Evolutionary conservation across 2,113 vertebrate species (phyloP), one percentile per base, ranked within the genome.

Genomic region (Lipotes vexillifer): DNA sequence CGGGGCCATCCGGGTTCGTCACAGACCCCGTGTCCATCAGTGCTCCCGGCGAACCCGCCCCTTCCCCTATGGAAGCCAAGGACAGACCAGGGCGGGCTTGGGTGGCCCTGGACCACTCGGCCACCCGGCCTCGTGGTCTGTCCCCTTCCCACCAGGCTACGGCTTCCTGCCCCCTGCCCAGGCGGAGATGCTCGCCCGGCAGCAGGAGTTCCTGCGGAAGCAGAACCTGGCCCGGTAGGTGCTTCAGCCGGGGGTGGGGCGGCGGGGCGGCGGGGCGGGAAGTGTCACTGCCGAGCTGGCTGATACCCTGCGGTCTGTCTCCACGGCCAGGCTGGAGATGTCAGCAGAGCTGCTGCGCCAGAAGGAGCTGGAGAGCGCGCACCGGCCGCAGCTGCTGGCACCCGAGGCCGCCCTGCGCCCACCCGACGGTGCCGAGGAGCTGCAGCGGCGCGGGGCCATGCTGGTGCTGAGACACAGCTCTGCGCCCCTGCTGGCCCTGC

Each of bases 151-250:
- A 63, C 61, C 97, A 99, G 99, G 99, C 68, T 99, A 99, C 3
- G 99, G 99, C 80, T 99, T 99, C 98, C 99, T 99, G 0, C 99
- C 99, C 96, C 99, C 99, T 0, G 99, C 99, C 86, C 99, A 99
- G 97, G 99, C 99, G 0, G 99, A 99, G 98, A 99, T 99, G 97
- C 99, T 99, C 20, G 99, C 99, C 2, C 99, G 99, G 38, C 99
- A 99, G 97, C 99, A 99, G 93, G 99, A 99, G 98, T 99, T 99
- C 98, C 98, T 99, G 15, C 99, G 99, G 93, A 99, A 99, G 95
- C 99, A 99, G 97, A 99, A 99, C 97, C 98, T 99, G 96, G 99
- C 99, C 74, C 99, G 99, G 99, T 99, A 93, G 78, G 65, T 78
- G 91, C 25, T 21, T 2, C 3, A 8, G 0, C 0, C 0, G 17